Evolutionary conservation across 2,888 invertebrate genomes (phyloP).

Genomic region (Erpobdella octoculata): DNA sequence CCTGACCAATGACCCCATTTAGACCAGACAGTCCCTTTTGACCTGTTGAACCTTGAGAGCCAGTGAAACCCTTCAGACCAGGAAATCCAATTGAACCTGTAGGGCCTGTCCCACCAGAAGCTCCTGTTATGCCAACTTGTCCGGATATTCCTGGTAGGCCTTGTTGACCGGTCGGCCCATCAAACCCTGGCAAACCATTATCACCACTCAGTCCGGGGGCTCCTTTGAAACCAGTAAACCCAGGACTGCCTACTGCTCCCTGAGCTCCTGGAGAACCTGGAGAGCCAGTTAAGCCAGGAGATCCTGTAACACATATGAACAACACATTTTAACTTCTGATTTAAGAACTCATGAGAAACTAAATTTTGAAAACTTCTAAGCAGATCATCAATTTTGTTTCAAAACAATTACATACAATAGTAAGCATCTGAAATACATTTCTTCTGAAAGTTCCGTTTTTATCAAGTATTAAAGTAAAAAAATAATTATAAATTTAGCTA

Average conservation of each 20-base stretch:
- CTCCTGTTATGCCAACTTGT: not conserved
- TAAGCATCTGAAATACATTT: too few relatives aligned
- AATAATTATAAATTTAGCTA: too few relatives aligned
- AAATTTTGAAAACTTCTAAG: too few relatives aligned
- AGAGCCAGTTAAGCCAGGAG: not conserved
- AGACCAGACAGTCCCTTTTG: not conserved
- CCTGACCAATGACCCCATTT: too few relatives aligned
- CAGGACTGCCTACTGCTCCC: not conserved
- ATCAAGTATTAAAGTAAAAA: too few relatives aligned
- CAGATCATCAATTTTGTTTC: too few relatives aligned
- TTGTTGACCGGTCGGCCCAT: not conserved
- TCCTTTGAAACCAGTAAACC: not conserved
- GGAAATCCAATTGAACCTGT: not conserved
- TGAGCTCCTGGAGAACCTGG: not conserved
- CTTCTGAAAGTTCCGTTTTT: too few relatives aligned
- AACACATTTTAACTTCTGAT: not conserved
- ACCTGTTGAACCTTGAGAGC: constrained; percentile 7
- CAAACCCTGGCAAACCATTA: constrained; percentile 2
- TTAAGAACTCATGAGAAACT: not conserved
- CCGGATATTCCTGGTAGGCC: constrained; percentile 17
- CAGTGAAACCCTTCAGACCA: not conserved
- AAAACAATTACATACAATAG: too few relatives aligned
- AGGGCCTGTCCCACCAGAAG: constrained; percentile 10
- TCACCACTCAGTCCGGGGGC: not conserved
- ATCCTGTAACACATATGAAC: not conserved